phyloP scores from a whole-genome alignment of 2,888 invertebrate genomes.

The Oscheius sp. region DNA sequence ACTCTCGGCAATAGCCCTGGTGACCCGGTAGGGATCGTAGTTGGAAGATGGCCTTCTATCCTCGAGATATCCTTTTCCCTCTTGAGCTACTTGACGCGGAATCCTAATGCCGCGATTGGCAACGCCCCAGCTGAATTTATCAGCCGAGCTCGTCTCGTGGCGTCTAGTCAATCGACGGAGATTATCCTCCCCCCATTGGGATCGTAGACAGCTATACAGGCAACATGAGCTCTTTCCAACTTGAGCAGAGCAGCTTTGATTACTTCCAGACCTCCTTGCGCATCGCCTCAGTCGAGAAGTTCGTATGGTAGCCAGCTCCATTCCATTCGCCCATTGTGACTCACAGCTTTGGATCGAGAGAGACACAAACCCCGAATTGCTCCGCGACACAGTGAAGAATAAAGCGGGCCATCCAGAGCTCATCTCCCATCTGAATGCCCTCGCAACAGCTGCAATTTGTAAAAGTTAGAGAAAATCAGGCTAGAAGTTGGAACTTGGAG shows the following conservation, averaged over 20 bases:
- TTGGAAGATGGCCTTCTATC: conserved; percentile 68
- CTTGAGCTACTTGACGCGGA: conserved; percentile 63
- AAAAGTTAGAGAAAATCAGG: no score
- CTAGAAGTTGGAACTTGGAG: no score
- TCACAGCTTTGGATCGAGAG: conserved; percentile 73
- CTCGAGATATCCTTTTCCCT: conserved; percentile 65
- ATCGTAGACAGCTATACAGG: conserved; percentile 77
- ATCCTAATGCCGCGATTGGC: conserved; percentile 67
- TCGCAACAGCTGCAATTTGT: conserved; percentile 73
- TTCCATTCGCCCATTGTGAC: conserved; percentile 80
- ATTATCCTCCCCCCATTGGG: conserved; percentile 90
- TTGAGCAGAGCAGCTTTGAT: conserved; percentile 73
- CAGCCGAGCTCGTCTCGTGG: conserved; percentile 94
- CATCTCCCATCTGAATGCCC: conserved; percentile 73
- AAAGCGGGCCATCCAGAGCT: conserved; percentile 73
- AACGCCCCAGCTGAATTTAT: conserved; percentile 82
- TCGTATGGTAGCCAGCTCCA: conserved; percentile 93
- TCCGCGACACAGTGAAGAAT: conserved; percentile 72
- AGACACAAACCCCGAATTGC: conserved; percentile 72
- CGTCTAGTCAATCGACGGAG: conserved; percentile 89
- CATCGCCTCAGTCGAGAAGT: conserved; percentile 92
- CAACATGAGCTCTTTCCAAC: conserved; percentile 85
- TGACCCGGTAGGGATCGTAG: conserved; percentile 65
- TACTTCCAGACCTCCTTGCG: conserved; percentile 72
- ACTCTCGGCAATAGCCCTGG: conserved; percentile 53